phyloP scores from a whole-genome alignment of 1,140 invertebrate species.

The Tribolium castaneum region DNA sequence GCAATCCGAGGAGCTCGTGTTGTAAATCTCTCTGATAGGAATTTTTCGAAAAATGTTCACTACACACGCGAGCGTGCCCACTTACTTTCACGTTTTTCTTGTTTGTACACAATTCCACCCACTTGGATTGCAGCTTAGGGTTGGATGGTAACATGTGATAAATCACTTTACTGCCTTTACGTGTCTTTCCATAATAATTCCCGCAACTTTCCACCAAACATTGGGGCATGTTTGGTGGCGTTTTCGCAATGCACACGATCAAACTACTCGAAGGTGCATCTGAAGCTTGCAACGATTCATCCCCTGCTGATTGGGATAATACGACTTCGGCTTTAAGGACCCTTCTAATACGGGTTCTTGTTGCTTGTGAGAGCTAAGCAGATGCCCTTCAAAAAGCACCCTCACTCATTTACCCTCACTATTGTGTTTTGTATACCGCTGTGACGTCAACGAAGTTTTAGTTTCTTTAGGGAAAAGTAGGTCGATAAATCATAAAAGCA shows the following conservation, averaged over 20 bases:
- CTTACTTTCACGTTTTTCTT: conserved; percentile 53
- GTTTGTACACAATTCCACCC: conserved; percentile 62
- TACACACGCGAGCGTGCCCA: conserved; percentile 67
- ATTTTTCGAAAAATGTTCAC: conserved; percentile 67
- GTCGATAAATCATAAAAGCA: neutral
- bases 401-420: conserved; percentile 45
- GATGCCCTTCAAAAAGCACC: conserved; percentile 48
- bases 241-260: conserved; percentile 6
- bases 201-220: conserved; percentile 68
- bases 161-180: conserved; percentile 64
- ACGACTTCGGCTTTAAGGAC: conserved; percentile 41
- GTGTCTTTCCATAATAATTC: conserved; percentile 68
- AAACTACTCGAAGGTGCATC: conserved; percentile 7
- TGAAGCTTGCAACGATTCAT: neutral
- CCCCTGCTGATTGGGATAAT: neutral
- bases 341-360: neutral
- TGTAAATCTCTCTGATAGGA: conserved; percentile 69
- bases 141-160: conserved; percentile 69
- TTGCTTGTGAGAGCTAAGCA: neutral
- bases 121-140: conserved; percentile 65
- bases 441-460: conserved; percentile 50
- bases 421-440: conserved; percentile 48
- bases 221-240: conserved; percentile 65
- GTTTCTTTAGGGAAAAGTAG: neutral
- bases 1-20: conserved; percentile 67